phyloP scores from a whole-genome alignment of 64 coral and sea anemone species.

The Pocillopora verrucosa region DNA sequence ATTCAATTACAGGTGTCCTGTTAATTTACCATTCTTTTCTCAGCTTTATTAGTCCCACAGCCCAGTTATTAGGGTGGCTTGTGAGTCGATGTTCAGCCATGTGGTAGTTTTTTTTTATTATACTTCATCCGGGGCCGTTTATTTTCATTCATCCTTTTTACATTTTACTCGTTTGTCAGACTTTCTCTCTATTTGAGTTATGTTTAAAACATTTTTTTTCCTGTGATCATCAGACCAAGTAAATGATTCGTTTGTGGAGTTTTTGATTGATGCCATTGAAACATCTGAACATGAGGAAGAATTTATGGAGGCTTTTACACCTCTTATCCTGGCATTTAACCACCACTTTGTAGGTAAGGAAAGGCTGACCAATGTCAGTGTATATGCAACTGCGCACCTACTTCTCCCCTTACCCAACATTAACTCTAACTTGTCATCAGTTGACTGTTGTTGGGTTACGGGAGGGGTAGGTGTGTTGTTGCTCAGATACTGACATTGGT shows the following conservation, averaged over 20 bases:
- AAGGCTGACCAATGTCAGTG: neutral
- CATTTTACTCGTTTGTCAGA: neutral
- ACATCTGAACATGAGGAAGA: slow-evolving; percentile 71
- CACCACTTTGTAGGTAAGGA: slow-evolving; percentile 92
- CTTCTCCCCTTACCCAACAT: no score
- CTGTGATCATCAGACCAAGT: slow-evolving; percentile 62
- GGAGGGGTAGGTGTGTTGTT: no score
- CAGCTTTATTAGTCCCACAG: no score
- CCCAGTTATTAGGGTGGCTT: no score
- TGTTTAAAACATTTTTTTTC: neutral
- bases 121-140: no score
- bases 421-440: no score
- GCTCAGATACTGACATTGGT: no score
- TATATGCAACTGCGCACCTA: neutral
- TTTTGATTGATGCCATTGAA: slow-evolving; percentile 75
- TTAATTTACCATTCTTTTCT: no score
- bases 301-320: slow-evolving; percentile 66
- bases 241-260: slow-evolving; percentile 75
- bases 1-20: no score
- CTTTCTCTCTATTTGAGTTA: neutral
- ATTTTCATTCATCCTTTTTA: neutral
- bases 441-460: no score
- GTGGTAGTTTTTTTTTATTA: no score
- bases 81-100: no score
- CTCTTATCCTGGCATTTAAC: slow-evolving; percentile 82